phyloP scores from a whole-genome alignment of 2,797 vertebrate species.

The Epinephelus awoara region DNA sequence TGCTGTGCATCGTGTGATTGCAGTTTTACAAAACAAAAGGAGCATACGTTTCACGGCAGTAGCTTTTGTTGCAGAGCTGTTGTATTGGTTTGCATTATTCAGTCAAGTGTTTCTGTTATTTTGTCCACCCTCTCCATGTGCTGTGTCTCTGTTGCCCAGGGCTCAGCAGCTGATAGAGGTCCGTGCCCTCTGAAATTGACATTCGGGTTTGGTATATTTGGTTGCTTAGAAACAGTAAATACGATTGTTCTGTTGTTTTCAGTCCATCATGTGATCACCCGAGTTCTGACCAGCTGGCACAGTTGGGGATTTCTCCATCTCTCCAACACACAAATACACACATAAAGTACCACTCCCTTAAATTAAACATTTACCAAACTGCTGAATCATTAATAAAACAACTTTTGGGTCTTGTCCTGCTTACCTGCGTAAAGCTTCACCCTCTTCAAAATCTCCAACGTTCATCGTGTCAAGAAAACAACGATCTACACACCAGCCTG shows the following conservation, averaged over 20 bases:
- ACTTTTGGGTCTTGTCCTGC: constrained; percentile 19
- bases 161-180: constrained; percentile 4
- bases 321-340: not conserved
- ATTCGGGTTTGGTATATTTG: constrained; percentile 9
- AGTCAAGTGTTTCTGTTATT: constrained; percentile 2
- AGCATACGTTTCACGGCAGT: not conserved
- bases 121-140: not conserved
- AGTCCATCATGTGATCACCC: constrained; percentile 48
- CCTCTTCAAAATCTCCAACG: not conserved
- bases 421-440: not conserved
- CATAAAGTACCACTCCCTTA: constrained; percentile 7
- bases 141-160: not conserved
- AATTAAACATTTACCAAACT: constrained; percentile 67
- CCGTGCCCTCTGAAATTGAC: not conserved
- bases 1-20: not conserved
- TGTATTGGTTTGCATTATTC: not conserved
- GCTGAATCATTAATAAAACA: constrained; percentile 43
- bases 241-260: constrained; percentile 19
- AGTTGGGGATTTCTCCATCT: constrained; percentile 26
- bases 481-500: not conserved
- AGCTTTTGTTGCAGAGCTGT: not conserved
- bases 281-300: constrained; percentile 53
- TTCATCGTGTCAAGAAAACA: not conserved
- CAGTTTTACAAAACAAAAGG: too few species aligned
- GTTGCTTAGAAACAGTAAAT: constrained; percentile 47